Evolutionary conservation across 2,113 vertebrate genomes (phyloP), one percentile per base, ranked within the genome.

Genomic region (Pachyramphus minor): DNA sequence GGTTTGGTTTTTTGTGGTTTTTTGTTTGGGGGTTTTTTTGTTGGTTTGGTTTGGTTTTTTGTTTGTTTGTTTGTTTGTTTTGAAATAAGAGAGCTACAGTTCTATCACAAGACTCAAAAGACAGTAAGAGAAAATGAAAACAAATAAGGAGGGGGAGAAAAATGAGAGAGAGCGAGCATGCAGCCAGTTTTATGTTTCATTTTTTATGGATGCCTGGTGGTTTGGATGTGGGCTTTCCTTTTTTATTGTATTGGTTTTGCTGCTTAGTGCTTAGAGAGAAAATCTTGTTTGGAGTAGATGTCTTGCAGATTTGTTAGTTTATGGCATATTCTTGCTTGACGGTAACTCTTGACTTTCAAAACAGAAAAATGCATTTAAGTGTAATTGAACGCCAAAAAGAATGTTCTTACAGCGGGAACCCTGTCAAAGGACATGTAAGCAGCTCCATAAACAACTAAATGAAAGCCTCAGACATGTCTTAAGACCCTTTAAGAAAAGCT

Each of bases 401-500:
- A 84, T 95, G 92, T 95, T 97, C 89, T 80, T 90, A 41, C 78
- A 80, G 75, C 64, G 2, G 69, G 79, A 97, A 47, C 63, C 58
- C 73, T 84, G 83, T 93, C 92, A 91, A 80, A 87, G 89, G 82
- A 82, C 79, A n/a, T 81, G 82, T 95, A 95, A 96, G 93, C 87
- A 84, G 72, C 93, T 93, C 94, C 77, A 92, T 95, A 97, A 96
- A 94, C 94, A 97, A 84, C 68, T 93, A 93, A 94, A 95, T 73
- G 95, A 97, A 97, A 94, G 97, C 92, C 91, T 94, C 90, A 87
- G 95, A 89, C 87, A 66, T 89, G 93, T 95, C 96, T 91, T 96
- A 96, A 97, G 97, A 97, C 93, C 96, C 96, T 95, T 97, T 96
- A 97, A 97, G 97, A 97, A 98, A 97, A 97, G 96, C 97, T 95